These are phyloP conservation scores for Labia minor DNA, from an alignment of 2,888 invertebrate species.

Conservation along the genomic window DNA sequence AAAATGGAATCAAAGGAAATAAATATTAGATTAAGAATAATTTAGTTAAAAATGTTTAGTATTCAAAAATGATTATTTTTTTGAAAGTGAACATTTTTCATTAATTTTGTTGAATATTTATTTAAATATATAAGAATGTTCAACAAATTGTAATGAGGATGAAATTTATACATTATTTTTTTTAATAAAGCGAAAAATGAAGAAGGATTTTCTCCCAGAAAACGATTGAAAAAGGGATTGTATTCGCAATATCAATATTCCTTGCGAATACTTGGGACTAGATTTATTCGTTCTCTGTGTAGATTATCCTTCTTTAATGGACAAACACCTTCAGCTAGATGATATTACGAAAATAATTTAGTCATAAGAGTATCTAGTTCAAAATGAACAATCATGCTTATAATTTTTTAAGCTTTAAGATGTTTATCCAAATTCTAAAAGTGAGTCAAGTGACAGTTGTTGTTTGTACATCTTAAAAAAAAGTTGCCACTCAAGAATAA, in stretches of 20 bases:
- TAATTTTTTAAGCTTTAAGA: neutral
- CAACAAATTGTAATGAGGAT: neutral
- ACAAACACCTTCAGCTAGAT: neutral
- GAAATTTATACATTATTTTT: neutral
- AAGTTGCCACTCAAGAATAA: neutral
- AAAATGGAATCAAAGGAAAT: neutral
- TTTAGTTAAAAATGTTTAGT: neutral
- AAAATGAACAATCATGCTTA: neutral
- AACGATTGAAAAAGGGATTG: neutral
- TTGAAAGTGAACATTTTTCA: neutral
- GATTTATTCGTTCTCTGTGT: neutral
- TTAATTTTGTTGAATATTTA: neutral
- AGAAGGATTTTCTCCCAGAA: conserved; percentile 4
- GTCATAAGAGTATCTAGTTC: neutral
- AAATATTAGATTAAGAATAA: neutral
- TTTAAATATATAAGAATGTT: neutral
- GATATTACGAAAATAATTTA: too few relatives aligned
- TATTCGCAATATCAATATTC: neutral
- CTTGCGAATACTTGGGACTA: conserved; percentile 1
- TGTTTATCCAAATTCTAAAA: neutral
- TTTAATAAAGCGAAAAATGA: conserved; percentile 3
- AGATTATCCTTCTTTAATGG: neutral
- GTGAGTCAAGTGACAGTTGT: neutral
- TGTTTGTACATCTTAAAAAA: conserved; percentile 9
- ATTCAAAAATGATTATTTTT: neutral